Base-by-base conservation (phyloP, 1,140 invertebrate genomes). In the Lordiphosa clarofinis region DNA sequence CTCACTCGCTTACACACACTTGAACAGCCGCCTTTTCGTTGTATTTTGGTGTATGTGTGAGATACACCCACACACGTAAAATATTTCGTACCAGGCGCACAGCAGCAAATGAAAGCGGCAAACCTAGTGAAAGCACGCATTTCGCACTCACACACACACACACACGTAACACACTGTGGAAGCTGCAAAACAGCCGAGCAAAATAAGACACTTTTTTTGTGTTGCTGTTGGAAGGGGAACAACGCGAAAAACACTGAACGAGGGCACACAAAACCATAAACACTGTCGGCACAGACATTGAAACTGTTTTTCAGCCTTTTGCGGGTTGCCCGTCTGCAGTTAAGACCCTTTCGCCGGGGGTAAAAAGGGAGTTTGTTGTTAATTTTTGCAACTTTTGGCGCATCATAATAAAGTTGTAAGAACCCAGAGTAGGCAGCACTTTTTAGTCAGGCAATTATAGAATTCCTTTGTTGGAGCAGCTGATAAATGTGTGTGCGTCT, bases 381-480 rank as follows among this genome's bases (percentile, higher is more conserved):
- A 75, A 79, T 46, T 84, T 82, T 76, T 49, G 76, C 67, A 74
- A 82, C 67, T 82, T 81, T 73, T 66, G 68, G 58, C 56, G 44
- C 67, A 73, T 46, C 58, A 73, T 82, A 82, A 76, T 76, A 82
- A 81, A 82, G 76, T 82, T 81, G 76, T 72, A 72, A 76, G 55
- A 48, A 36, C 28, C 50, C 11, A 81, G 69, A 76, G 59, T 61
- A 69, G 72, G 59, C 76, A 84, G 76, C 62, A 61, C 67, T 42
- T 61, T 49, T 60, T 49, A 31, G 28, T 5, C 28, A 31, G 33
- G 33, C 47, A 49, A 49, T 49, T 36, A 49, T 15, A 37, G 33
- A 49, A 35, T 31, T 35, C 19, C 47, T 36, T 37, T 36, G 15
- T 37, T 35, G 35, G 9, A 49, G 24, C 28, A 46, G 43, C 43